Conservation (phyloP, 1,140 invertebrate species). For the Dreissena rostriformis region DNA sequence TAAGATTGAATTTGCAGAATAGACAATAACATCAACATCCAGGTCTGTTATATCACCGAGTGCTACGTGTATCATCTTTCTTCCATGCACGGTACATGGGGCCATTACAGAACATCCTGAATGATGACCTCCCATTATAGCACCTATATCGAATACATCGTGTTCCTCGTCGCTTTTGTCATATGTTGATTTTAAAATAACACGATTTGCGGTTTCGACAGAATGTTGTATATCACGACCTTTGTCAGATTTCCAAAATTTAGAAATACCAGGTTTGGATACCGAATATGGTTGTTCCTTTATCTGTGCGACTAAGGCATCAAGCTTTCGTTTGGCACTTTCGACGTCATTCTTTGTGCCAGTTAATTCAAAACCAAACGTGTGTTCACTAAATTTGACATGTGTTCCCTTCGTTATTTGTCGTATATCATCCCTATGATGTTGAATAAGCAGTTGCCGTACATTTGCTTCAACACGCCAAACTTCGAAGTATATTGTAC, state of each 20-base stretch:
- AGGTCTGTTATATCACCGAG: slow-evolving; percentile 35
- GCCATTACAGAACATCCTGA: slow-evolving; percentile 1
- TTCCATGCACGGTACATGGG: slow-evolving; percentile 7
- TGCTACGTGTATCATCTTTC: background rate
- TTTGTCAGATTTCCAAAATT: slow-evolving; percentile 22
- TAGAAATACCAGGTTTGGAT: slow-evolving; percentile 15
- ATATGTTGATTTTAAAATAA: slow-evolving; percentile 1
- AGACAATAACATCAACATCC: slow-evolving; percentile 27
- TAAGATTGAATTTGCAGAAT: slow-evolving; percentile 32
- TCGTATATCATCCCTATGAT: slow-evolving; percentile 7
- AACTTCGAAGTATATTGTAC: background rate
- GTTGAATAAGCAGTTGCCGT: slow-evolving; percentile 11
- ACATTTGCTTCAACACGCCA: slow-evolving; percentile 1
- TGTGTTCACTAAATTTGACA: background rate
- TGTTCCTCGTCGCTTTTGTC: background rate
- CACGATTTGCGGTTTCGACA: background rate
- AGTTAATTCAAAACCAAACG: slow-evolving; percentile 16
- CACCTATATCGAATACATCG: background rate
- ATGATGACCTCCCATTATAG: background rate
- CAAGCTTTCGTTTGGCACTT: background rate
- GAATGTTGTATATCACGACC: slow-evolving; percentile 20
- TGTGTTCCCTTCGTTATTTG: slow-evolving; percentile 15
- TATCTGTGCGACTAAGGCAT: background rate
- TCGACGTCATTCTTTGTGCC: slow-evolving; percentile 33
- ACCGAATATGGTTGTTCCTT: slow-evolving; percentile 2